Evolutionary conservation across 2,797 vertebrate genomes (phyloP).

Genomic region (Galago senegalensis): DNA sequence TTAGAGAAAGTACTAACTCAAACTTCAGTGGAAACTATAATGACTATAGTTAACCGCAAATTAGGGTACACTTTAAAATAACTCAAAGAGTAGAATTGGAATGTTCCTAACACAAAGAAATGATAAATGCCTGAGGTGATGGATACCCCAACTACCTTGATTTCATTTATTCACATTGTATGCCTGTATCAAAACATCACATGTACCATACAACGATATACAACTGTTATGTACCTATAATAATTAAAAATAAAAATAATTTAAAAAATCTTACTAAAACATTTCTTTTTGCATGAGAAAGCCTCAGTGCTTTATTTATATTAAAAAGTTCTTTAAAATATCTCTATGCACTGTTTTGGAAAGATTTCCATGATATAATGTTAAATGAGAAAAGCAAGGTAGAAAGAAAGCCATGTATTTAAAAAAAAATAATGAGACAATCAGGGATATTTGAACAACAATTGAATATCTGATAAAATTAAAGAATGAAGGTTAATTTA

Average conservation of each 20-base stretch:
- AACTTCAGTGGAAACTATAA: neutral
- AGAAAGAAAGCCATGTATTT: neutral
- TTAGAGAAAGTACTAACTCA: neutral
- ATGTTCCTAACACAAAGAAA: too few relatives aligned
- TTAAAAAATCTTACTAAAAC: neutral
- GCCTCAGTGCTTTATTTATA: neutral
- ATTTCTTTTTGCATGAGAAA: neutral
- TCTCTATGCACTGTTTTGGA: neutral
- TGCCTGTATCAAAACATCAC: too few relatives aligned
- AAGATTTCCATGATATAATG: neutral
- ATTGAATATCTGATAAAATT: neutral
- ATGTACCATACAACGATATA: too few relatives aligned
- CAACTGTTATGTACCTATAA: too few relatives aligned
- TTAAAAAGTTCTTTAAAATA: neutral
- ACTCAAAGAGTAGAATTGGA: too few relatives aligned
- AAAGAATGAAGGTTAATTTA: neutral
- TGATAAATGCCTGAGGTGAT: too few relatives aligned
- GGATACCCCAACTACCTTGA: too few relatives aligned
- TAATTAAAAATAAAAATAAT: too few relatives aligned
- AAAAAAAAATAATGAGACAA: conserved; percentile 5
- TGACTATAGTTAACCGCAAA: too few relatives aligned
- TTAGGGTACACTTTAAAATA: too few relatives aligned
- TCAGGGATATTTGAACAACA: neutral
- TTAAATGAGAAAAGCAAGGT: neutral
- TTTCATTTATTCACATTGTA: too few relatives aligned